Evolutionary conservation across 2,113 vertebrate species (phyloP).

Genomic region (Ctenodactylus gundi): DNA sequence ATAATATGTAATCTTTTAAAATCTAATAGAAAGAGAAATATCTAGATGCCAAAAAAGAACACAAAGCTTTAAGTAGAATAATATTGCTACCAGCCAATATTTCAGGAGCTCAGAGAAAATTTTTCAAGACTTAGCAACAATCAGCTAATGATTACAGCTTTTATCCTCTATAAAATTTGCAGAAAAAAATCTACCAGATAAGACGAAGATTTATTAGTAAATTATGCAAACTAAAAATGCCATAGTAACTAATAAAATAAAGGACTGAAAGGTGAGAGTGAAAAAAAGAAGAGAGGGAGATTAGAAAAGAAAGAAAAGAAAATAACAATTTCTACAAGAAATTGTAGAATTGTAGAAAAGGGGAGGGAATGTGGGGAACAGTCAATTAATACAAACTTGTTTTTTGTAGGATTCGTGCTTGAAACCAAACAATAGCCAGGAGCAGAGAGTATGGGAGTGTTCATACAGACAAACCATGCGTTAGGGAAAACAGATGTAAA

Average conservation of each 20-base stretch:
- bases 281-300: background rate
- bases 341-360: no score
- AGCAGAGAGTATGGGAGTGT: background rate
- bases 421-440: background rate
- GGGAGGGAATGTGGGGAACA: no score
- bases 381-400: no score
- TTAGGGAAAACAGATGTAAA: background rate
- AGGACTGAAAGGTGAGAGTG: background rate
- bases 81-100: background rate
- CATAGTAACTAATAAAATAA: background rate
- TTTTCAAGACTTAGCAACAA: background rate
- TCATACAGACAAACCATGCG: background rate
- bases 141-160: background rate
- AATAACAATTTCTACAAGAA: background rate
- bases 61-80: background rate
- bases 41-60: background rate
- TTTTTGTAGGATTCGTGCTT: background rate
- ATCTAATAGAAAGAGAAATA: background rate
- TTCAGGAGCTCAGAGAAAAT: background rate
- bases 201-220: no score
- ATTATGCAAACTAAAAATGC: background rate
- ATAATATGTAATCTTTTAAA: background rate
- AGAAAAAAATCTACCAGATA: background rate
- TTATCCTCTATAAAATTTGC: background rate
- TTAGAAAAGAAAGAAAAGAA: accelerated